Conservation (phyloP, 2,797 vertebrate genomes). For the Poliocrania exsul region DNA sequence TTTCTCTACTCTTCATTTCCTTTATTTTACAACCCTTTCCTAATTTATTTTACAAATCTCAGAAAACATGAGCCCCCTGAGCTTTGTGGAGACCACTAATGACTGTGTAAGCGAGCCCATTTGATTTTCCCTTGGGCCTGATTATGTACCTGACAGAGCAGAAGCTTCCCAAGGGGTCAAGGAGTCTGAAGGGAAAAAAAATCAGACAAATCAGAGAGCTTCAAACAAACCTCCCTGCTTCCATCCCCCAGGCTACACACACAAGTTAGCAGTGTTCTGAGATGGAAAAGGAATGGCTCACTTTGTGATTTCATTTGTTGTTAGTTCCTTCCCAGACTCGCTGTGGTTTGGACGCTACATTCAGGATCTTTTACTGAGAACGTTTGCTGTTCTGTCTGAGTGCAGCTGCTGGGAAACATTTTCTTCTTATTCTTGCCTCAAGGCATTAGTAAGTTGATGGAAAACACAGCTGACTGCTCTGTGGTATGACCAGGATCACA, state of each 20-base stretch:
- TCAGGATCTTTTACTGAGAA: not conserved
- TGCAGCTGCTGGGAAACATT: not conserved
- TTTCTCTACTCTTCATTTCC: not conserved
- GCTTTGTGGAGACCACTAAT: not conserved
- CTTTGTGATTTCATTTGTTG: not conserved
- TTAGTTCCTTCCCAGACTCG: not conserved
- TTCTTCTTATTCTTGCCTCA: not conserved
- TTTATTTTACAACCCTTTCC: not conserved
- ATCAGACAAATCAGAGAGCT: not conserved
- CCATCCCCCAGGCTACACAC: not conserved
- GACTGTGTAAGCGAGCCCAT: not conserved
- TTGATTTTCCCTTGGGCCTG: not conserved
- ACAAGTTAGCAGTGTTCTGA: not conserved
- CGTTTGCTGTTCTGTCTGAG: not conserved
- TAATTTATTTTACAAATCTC: not conserved
- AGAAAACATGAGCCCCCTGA: not conserved
- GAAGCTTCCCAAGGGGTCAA: not conserved
- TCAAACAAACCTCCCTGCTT: not conserved
- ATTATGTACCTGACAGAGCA: not conserved
- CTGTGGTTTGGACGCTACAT: not conserved
- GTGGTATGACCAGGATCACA: not conserved
- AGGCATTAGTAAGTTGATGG: not conserved
- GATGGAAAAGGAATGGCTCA: not conserved
- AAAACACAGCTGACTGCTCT: not conserved
- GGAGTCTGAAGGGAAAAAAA: not conserved